Evolutionary conservation across 2,113 vertebrate species (phyloP).

Genomic region (Labeo rohita): DNA sequence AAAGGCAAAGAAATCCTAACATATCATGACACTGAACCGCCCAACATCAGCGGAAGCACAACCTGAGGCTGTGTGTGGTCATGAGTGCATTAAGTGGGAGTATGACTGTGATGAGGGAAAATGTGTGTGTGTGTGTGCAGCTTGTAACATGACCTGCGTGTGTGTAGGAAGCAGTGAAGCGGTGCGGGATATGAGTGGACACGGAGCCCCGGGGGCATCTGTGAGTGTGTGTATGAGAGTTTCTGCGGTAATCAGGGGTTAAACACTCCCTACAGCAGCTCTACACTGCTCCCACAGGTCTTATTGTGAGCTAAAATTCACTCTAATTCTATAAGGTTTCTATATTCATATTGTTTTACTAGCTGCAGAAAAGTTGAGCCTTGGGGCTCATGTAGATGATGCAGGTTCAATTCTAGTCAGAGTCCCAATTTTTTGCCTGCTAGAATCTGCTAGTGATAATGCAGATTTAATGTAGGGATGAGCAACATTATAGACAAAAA

Average conservation of each 20-base stretch:
- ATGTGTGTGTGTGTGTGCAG: constrained; percentile 57
- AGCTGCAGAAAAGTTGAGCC: constrained; percentile 1
- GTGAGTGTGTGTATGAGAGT: constrained; percentile 32
- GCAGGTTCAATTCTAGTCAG: neutral
- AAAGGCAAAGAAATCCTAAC: neutral
- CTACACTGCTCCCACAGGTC: constrained; percentile 73
- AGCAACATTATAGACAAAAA: neutral
- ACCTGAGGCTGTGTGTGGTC: neutral
- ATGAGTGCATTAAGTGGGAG: constrained; percentile 14
- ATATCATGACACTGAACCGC: neutral
- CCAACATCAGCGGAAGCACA: neutral
- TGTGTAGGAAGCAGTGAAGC: constrained; percentile 88
- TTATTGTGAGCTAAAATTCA: neutral
- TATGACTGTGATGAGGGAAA: constrained; percentile 24
- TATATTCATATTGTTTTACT: constrained; percentile 1
- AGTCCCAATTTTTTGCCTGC: too few relatives aligned
- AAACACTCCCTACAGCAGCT: constrained; percentile 91
- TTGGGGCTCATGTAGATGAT: neutral
- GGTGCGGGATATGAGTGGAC: constrained; percentile 94
- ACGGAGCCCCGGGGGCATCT: constrained; percentile 69
- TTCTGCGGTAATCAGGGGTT: constrained; percentile 89
- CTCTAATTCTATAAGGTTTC: neutral
- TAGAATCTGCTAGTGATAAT: neutral
- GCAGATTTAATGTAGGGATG: neutral
- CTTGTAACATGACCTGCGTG: constrained; percentile 77